Evolutionary conservation across 2,888 invertebrate species (phyloP).

Genomic region (Drosophila sordidapex): DNA sequence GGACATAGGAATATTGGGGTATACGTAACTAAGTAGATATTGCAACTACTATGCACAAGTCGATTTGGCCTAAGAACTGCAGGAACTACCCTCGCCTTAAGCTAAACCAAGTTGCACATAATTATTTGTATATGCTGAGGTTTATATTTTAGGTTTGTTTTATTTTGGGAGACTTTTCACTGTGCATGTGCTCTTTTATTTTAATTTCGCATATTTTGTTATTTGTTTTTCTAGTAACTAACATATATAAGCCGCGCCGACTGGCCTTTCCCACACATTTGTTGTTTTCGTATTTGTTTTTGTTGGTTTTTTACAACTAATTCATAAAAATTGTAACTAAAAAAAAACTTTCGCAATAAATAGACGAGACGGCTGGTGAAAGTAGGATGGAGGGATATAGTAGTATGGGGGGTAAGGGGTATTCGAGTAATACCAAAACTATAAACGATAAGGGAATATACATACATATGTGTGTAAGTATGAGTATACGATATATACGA

Average conservation of each 20-base stretch:
- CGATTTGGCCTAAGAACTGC: slow-evolving; percentile 74
- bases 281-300: slow-evolving; percentile 24
- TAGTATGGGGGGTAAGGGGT: background rate
- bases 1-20: background rate
- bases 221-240: slow-evolving; percentile 48
- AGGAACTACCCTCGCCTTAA: slow-evolving; percentile 44
- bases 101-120: slow-evolving; percentile 83
- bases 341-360: slow-evolving; percentile 39
- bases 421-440: slow-evolving; percentile 22
- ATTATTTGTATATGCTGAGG: slow-evolving; percentile 48
- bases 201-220: background rate
- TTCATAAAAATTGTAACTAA: slow-evolving; percentile 69
- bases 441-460: slow-evolving; percentile 21
- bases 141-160: slow-evolving; percentile 17
- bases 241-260: slow-evolving; percentile 52
- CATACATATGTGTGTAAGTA: slow-evolving; percentile 17
- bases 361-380: slow-evolving; percentile 23
- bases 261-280: slow-evolving; percentile 46
- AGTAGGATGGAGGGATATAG: background rate
- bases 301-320: slow-evolving; percentile 47
- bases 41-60: slow-evolving; percentile 75
- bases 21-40: slow-evolving; percentile 65
- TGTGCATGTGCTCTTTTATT: slow-evolving; percentile 36
- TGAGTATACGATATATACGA: slow-evolving; percentile 23
- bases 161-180: slow-evolving; percentile 26